Base-by-base conservation (phyloP, 2,888 invertebrate genomes). In the Mystacides longicornis region DNA sequence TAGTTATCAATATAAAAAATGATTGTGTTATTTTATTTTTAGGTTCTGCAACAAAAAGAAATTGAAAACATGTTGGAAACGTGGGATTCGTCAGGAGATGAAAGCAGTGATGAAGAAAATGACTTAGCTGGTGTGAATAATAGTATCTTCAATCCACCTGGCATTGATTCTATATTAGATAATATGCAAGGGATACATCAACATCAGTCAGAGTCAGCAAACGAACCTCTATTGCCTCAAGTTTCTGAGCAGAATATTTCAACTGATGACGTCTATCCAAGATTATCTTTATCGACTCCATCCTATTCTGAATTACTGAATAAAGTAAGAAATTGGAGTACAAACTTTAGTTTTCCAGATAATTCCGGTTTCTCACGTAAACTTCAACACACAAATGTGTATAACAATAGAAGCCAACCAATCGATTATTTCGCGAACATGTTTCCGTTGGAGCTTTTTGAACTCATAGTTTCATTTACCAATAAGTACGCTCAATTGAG, bases 401-500 rank as follows among this genome's bases (percentile, higher is more conserved):
- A 43, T 16, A 43, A 43, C 16, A 43, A 43, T 18, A 43, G 43
- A 43, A 43, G 43, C 18, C 43, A 43, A 43, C 14, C 18, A n/a
- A 43, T 43, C 16, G 43, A 43, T 56, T 42, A 56, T 59, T 59
- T 59, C 45, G 56, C 11, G 18, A 20, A 59, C 49, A 51, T 56
- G 51, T 54, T 59, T 23, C 56, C 54, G 9, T 49, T 56, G 19
- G 56, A 59, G 51, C 31, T 58, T 49, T 46, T 27, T 16, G 48
- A 55, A 23, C 14, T 55, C 14, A 53, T 47, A 58, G 43, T 43
- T n/a, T n/a, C 14, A 43, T 43, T 43, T 33, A 58, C 58, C 18
- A 58, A 58, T 37, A 58, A 52, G 49, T 58, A 58, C 50, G 55
- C 58, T 20, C 52, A 52, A 23, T n/a, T 55, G 48, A 58, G 55